phyloP scores from a whole-genome alignment of 2,888 invertebrate species.

The Napeogenes sylphis region DNA sequence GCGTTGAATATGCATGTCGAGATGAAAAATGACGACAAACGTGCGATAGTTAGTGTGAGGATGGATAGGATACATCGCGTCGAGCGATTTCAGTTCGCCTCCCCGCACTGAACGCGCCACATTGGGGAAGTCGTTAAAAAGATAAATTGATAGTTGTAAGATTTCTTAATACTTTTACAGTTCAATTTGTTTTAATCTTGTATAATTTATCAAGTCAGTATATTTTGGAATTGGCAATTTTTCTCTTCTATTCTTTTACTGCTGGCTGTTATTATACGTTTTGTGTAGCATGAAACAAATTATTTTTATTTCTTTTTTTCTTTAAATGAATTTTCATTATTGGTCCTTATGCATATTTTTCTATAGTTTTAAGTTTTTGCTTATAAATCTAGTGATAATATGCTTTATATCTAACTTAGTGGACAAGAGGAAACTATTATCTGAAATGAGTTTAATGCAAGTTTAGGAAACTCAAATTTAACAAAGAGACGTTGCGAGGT shows the following conservation, averaged over 20 bases:
- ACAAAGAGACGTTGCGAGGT: slow-evolving; percentile 54
- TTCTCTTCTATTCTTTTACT: too few species aligned
- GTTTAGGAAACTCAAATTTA: slow-evolving; percentile 41
- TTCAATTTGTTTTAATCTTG: slow-evolving; percentile 14
- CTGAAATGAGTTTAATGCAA: background rate
- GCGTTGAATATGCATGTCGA: slow-evolving; percentile 75
- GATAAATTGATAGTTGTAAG: slow-evolving; percentile 64
- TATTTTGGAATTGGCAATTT: too few species aligned
- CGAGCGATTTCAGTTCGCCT: slow-evolving; percentile 22
- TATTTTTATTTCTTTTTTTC: too few species aligned
- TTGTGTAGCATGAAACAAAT: too few species aligned
- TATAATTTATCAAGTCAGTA: background rate
- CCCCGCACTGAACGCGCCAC: slow-evolving; percentile 48
- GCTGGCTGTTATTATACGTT: too few species aligned
- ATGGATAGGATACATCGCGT: slow-evolving; percentile 35
- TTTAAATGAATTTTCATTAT: too few species aligned
- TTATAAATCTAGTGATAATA: too few species aligned
- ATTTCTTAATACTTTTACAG: slow-evolving; percentile 62
- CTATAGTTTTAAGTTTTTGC: too few species aligned
- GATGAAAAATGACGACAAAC: slow-evolving; percentile 73
- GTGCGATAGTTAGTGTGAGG: slow-evolving; percentile 53
- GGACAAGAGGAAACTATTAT: background rate
- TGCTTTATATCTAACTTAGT: too few species aligned
- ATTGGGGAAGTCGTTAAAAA: slow-evolving; percentile 68
- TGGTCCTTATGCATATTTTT: too few species aligned